Evolutionary conservation across 2,888 invertebrate species (phyloP).

Genomic region (Carcina quercana): DNA sequence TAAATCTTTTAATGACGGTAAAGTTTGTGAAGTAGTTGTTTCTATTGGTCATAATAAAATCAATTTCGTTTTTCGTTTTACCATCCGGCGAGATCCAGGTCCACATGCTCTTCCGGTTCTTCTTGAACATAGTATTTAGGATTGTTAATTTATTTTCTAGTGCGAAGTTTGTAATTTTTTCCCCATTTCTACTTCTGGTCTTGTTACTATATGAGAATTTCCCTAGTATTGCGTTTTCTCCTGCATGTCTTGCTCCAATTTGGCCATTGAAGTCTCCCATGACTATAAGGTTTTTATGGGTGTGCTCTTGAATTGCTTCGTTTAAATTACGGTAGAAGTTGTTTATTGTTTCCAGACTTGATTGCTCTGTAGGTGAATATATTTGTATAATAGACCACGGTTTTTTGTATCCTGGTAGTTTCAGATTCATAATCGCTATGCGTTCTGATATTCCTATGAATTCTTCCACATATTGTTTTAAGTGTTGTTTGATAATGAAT

Average conservation of each 20-base stretch:
- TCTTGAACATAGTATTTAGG: conserved; percentile 13
- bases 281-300: conserved; percentile 14
- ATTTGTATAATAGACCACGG: conserved; percentile 6
- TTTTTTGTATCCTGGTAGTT: conserved; percentile 1
- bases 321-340: conserved; percentile 8
- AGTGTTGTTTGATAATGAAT: conserved; percentile 15
- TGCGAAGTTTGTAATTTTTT: conserved; percentile 12
- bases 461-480: conserved; percentile 12
- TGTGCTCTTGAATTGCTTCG: too few species aligned
- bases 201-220: too few species aligned
- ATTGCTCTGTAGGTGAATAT: conserved; percentile 12
- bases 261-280: conserved; percentile 18
- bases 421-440: conserved; percentile 13
- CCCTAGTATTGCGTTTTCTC: conserved; percentile 14
- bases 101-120: conserved; percentile 12
- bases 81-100: too few species aligned
- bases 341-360: conserved; percentile 9
- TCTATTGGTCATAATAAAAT: too few species aligned
- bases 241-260: conserved; percentile 7
- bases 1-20: too few species aligned
- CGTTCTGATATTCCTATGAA: conserved; percentile 16
- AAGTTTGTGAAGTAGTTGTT: too few species aligned
- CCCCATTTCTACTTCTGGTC: conserved; percentile 15
- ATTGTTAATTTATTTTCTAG: conserved; percentile 14
- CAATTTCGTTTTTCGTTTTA: too few species aligned